These are phyloP conservation scores for Shinisaurus crocodilurus DNA, from an alignment of 2,113 vertebrate species.

Conservation along the genomic window DNA sequence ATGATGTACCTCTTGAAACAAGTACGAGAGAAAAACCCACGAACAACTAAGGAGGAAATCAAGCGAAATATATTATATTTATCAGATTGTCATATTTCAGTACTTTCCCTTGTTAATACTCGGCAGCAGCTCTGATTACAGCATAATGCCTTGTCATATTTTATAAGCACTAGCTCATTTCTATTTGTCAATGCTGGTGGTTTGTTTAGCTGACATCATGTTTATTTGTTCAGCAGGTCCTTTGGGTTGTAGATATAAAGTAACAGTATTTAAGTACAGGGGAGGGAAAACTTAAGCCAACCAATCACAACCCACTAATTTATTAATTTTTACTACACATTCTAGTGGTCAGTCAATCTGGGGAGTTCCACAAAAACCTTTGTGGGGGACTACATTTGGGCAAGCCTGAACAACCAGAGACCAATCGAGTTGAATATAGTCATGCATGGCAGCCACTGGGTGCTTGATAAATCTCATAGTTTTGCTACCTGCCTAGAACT, in stretches of 20 bases:
- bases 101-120: constrained; percentile 47
- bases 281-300: background rate
- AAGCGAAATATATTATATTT: constrained; percentile 55
- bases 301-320: too few species aligned
- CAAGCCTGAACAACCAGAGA: background rate
- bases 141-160: constrained; percentile 41
- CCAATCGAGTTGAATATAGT: background rate
- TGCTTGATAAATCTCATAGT: background rate
- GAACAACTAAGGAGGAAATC: constrained; percentile 19
- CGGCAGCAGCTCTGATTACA: constrained; percentile 13
- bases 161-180: constrained; percentile 54
- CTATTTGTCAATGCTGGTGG: constrained; percentile 39
- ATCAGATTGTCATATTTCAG: constrained; percentile 48
- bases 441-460: background rate
- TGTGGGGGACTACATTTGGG: background rate
- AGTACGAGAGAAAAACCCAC: constrained; percentile 26
- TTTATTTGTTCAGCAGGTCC: constrained; percentile 31
- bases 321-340: background rate
- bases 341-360: background rate
- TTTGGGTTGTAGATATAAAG: background rate
- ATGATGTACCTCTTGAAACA: constrained; percentile 26
- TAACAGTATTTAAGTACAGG: background rate
- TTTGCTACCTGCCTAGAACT: too few species aligned
- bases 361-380: background rate
- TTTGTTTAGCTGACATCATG: constrained; percentile 34